phyloP scores from a whole-genome alignment of 2,888 invertebrate species.

The Lepidocyrtoides sp. region DNA sequence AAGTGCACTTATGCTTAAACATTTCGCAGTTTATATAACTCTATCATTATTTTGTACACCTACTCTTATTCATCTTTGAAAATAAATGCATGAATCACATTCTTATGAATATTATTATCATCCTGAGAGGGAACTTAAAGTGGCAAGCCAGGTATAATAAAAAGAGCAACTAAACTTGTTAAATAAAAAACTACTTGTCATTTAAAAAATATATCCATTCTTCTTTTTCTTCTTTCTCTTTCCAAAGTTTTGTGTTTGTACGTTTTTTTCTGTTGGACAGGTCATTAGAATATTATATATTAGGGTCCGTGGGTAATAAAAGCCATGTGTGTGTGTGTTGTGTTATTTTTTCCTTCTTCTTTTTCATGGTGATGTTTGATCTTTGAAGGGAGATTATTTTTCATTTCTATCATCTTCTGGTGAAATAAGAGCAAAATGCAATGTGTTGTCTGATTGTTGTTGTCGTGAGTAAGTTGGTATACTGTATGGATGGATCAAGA shows the following conservation, averaged over 20 bases:
- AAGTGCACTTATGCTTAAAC: neutral
- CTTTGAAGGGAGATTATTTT: slow-evolving; percentile 15
- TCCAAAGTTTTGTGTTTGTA: neutral
- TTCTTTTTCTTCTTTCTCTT: slow-evolving; percentile 5
- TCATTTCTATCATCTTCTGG: slow-evolving; percentile 18
- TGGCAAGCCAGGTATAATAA: slow-evolving; percentile 19
- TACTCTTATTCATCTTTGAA: slow-evolving; percentile 3
- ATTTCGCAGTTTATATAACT: neutral
- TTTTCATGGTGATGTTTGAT: slow-evolving; percentile 28
- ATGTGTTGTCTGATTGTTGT: no score
- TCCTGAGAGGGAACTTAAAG: neutral
- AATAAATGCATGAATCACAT: neutral
- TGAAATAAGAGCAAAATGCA: slow-evolving; percentile 25
- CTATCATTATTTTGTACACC: neutral
- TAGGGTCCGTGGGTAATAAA: slow-evolving; percentile 65
- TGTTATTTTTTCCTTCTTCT: neutral
- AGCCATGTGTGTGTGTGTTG: slow-evolving; percentile 60
- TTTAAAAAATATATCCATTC: neutral
- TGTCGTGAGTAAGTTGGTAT: neutral
- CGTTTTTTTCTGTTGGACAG: slow-evolving; percentile 59
- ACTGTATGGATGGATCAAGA: neutral
- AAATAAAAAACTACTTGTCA: slow-evolving; percentile 44
- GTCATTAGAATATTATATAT: slow-evolving; percentile 80
- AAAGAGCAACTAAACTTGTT: slow-evolving; percentile 5
- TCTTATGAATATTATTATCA: neutral